phyloP scores from a whole-genome alignment of 2,797 vertebrate genomes.

The Erethizon dorsatum region DNA sequence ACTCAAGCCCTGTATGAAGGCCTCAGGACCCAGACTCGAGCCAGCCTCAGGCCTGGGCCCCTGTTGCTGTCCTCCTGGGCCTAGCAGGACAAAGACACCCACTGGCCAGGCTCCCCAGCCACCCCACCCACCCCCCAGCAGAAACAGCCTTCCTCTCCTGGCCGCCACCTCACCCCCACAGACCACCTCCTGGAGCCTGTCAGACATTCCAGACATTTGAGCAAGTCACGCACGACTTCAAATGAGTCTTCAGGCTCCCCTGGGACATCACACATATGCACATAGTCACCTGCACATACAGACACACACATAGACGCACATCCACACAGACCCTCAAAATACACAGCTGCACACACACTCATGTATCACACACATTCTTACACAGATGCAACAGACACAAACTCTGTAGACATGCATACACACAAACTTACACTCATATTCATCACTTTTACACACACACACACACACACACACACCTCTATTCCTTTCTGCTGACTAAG shows the following conservation, averaged over 20 bases:
- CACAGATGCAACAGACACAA: not conserved
- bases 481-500: slow-evolving; percentile 47
- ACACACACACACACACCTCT: not conserved
- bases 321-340: not conserved
- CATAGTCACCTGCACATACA: not conserved
- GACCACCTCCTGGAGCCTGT: not conserved
- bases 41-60: not conserved
- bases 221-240: not conserved
- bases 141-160: not conserved
- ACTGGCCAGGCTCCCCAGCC: not conserved
- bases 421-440: not conserved
- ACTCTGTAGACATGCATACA: not conserved
- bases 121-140: not conserved
- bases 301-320: not conserved
- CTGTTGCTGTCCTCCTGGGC: not conserved
- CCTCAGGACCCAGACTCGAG: not conserved
- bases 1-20: not conserved
- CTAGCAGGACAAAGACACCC: not conserved
- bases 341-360: not conserved
- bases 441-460: not conserved
- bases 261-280: not conserved
- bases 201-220: not conserved
- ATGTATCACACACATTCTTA: not conserved
- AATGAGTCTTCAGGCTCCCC: not conserved
- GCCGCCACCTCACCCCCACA: not conserved